Evolutionary conservation across 2,113 vertebrate species (phyloP), one percentile per base, ranked within the genome.

Genomic region (Ondatra zibethicus): DNA sequence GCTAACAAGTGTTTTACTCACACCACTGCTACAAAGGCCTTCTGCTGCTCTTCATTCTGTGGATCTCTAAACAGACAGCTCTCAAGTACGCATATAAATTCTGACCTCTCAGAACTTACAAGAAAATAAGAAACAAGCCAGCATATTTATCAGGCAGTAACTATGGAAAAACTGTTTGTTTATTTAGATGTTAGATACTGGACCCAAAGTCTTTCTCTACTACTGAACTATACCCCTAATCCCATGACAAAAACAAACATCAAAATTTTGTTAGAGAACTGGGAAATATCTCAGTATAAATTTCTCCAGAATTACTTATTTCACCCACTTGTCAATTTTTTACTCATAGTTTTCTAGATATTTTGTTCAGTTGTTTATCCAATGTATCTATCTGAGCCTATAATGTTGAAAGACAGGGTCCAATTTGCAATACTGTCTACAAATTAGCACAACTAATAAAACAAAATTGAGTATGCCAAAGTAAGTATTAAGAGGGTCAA

Each of bases 121-220:
- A 73, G 36, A 94, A 96, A 96, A 94, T 58, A 95, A 89, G 33
- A 95, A 80, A 47, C 45, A 94, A 91, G 70, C 29, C 66, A 94
- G 78, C 68, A 94, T 75, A 93, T 88, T 75, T 39, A 85, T 45
- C n/a, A 76, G 42, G 70, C 33, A 93, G 61, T 78, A 93, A 68
- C 77, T 81, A 95, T 27, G 17, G 36, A 80, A 66, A 65, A 9
- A 68, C 27, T 50, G 52, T 76, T 47, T 75, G 23, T 87, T 50
- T 47, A 45, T 52, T 89, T 52, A n/a, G 16, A 39, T 27, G 25
- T 29, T 33, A 13, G 42, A n/a, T 36, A 73, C 29, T 63, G 31
- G 45, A 50, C 23, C 6, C 11, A 63, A 47, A 63, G 25, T 10
- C 63, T 88, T 52, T 27, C 13, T 80, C n/a, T 61, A 80, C 33